These are phyloP conservation scores for Chionodraco myersi DNA, from an alignment of 2,113 vertebrate genomes.

Conservation along the genomic window DNA sequence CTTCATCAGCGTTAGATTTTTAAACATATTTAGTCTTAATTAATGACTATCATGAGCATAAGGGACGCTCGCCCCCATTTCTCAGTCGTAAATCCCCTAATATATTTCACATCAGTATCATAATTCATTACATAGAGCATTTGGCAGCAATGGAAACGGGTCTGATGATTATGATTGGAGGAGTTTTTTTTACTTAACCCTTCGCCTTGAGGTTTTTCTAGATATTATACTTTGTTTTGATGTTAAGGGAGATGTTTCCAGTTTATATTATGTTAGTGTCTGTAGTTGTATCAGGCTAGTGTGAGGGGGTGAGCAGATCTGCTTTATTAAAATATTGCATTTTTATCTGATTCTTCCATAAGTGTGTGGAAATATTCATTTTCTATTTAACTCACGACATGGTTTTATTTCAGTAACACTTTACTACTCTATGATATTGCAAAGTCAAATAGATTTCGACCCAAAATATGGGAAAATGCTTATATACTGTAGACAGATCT, in stretches of 20 bases:
- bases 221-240: neutral
- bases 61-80: neutral
- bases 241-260: neutral
- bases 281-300: neutral
- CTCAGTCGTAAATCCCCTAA: conserved; percentile 12
- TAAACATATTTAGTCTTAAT: conserved; percentile 21
- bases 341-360: neutral
- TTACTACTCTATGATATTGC: neutral
- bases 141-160: neutral
- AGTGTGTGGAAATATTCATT: neutral
- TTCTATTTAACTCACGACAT: neutral
- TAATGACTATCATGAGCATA: conserved; percentile 4
- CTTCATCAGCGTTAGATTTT: conserved; percentile 15
- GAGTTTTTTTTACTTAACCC: neutral
- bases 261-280: neutral
- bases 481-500: neutral
- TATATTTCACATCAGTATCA: conserved; percentile 26
- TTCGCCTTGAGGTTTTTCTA: neutral
- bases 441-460: neutral
- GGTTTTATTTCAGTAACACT: neutral
- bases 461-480: neutral
- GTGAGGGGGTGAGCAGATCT: neutral
- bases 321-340: neutral
- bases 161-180: neutral
- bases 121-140: neutral